Evolutionary conservation across 2,888 invertebrate genomes (phyloP).

Genomic region (Drosophila birchii): DNA sequence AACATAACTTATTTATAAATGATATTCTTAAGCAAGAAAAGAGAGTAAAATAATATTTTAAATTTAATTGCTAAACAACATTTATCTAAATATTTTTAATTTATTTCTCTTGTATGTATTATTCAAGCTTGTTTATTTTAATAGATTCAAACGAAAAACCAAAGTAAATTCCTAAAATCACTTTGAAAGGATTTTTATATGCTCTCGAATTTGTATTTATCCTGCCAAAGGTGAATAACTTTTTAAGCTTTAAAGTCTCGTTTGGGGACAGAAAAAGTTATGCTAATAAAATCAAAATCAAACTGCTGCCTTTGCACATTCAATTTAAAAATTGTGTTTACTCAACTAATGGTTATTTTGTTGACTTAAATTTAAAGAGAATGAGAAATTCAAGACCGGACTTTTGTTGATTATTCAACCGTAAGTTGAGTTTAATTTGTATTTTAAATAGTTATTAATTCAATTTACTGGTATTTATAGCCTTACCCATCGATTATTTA

Average conservation of each 20-base stretch:
- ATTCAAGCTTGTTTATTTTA: slow-evolving; percentile 3
- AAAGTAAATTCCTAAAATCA: slow-evolving; percentile 2
- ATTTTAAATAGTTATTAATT: slow-evolving; percentile 1
- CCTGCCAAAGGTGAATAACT: not conserved
- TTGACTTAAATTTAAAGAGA: slow-evolving; percentile 1
- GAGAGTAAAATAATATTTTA: not conserved
- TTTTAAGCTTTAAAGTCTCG: slow-evolving; percentile 3
- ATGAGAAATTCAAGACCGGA: not conserved
- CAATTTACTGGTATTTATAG: not conserved
- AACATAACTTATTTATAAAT: not conserved
- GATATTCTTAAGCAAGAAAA: no score
- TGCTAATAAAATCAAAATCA: slow-evolving; percentile 5
- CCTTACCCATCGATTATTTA: slow-evolving; percentile 5
- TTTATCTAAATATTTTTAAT: not conserved
- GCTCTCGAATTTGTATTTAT: not conserved
- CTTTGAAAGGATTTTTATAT: not conserved
- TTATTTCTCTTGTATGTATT: not conserved
- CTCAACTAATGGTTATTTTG: slow-evolving; percentile 13
- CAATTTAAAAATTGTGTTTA: not conserved
- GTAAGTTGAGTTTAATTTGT: not conserved
- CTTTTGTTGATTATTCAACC: not conserved
- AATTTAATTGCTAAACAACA: not conserved
- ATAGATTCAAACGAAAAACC: not conserved
- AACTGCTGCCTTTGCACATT: not conserved
- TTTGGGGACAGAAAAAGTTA: not conserved